These are phyloP conservation scores for Sitophilus oryzae DNA, from an alignment of 1,140 invertebrate genomes.

Conservation along the genomic window DNA sequence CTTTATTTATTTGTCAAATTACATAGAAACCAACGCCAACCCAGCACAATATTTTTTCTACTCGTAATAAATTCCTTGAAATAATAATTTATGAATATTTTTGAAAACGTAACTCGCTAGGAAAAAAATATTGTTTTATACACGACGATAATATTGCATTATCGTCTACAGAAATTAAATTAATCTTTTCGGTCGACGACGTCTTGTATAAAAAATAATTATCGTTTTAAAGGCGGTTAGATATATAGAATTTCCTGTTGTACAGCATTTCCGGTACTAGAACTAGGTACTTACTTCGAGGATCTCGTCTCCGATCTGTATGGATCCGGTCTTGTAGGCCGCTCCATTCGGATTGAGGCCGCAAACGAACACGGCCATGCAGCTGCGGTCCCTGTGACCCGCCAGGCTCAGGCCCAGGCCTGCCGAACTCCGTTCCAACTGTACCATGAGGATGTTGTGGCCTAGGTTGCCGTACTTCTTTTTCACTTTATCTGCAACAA, in stretches of 20 bases:
- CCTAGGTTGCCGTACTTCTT: slow-evolving; percentile 83
- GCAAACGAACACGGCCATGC: slow-evolving; percentile 95
- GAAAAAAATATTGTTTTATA: too few species aligned
- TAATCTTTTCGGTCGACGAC: too few species aligned
- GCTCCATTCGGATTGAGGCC: slow-evolving; percentile 86
- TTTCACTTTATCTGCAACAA: slow-evolving; percentile 74
- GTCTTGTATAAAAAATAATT: slow-evolving; percentile 10
- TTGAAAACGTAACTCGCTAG: too few species aligned
- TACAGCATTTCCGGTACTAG: too few species aligned
- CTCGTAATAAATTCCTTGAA: too few species aligned
- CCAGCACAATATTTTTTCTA: too few species aligned
- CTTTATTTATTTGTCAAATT: too few species aligned
- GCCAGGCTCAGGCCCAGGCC: slow-evolving; percentile 85
- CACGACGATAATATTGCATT: too few species aligned
- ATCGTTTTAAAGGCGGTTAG: background rate
- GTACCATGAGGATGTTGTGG: slow-evolving; percentile 61
- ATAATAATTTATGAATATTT: too few species aligned
- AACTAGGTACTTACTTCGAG: slow-evolving; percentile 80
- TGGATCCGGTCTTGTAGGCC: slow-evolving; percentile 65
- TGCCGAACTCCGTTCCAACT: slow-evolving; percentile 57
- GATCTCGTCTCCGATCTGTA: slow-evolving; percentile 92
- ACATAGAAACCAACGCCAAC: too few species aligned
- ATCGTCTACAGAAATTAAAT: too few species aligned
- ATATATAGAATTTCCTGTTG: background rate
- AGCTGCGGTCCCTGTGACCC: slow-evolving; percentile 87